Evolutionary conservation across 2,113 vertebrate species (phyloP).

Genomic region (Chinchilla lanigera): DNA sequence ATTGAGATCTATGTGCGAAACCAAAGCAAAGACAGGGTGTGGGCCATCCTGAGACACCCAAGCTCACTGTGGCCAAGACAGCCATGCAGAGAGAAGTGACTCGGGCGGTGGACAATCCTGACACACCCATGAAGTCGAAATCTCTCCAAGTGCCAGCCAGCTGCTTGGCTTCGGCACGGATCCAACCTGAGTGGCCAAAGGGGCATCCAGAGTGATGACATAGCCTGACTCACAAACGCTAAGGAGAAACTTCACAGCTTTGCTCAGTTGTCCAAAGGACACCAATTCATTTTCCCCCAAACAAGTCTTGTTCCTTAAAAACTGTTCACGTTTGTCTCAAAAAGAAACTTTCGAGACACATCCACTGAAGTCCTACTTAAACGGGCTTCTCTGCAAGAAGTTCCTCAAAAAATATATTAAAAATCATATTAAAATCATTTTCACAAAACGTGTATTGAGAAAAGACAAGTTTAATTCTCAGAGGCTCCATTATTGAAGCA

Average conservation of each 20-base stretch:
- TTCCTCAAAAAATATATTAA: constrained; percentile 93
- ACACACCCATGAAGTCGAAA: rapidly evolving
- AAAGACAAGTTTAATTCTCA: constrained; percentile 89
- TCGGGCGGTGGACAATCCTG: neutral
- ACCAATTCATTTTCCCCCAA: neutral
- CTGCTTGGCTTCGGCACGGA: rapidly evolving
- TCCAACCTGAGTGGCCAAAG: neutral
- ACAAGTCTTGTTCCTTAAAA: constrained; percentile 35
- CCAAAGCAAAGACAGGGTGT: neutral
- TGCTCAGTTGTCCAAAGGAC: neutral
- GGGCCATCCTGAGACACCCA: rapidly evolving
- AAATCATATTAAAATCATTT: constrained; percentile 92
- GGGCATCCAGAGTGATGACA: rapidly evolving
- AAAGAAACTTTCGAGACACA: constrained; percentile 89
- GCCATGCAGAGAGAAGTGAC: rapidly evolving
- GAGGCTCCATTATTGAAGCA: constrained; percentile 93
- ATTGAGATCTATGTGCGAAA: neutral
- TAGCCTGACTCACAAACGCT: neutral
- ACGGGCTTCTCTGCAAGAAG: constrained; percentile 89
- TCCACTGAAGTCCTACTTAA: constrained; percentile 89
- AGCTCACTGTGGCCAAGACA: neutral
- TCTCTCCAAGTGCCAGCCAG: rapidly evolving
- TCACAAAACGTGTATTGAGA: constrained; percentile 89
- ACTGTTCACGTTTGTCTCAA: constrained; percentile 87
- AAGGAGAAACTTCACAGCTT: neutral